These are phyloP conservation scores for Bujurquina vittata DNA, from an alignment of 2,113 vertebrate species.

Conservation along the genomic window DNA sequence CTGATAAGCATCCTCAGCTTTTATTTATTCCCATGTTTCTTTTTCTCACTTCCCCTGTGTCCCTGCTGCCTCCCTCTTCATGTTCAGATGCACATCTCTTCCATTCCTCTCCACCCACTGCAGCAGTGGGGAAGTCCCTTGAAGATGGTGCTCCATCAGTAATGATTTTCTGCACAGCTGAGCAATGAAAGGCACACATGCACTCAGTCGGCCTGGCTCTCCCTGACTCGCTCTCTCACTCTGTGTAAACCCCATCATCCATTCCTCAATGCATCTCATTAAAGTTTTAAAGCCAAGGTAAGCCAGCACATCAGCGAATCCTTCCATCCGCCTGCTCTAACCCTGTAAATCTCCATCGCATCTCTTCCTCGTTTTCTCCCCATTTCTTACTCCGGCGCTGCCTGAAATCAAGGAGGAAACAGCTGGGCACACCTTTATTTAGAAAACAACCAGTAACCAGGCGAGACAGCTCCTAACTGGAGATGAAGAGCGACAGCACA, in stretches of 20 bases:
- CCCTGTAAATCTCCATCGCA: background rate
- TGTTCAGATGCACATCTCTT: slow-evolving; percentile 32
- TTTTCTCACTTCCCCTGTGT: background rate
- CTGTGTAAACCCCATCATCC: slow-evolving; percentile 60
- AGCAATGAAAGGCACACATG: slow-evolving; percentile 64
- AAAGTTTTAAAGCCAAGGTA: slow-evolving; percentile 71
- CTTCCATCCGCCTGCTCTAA: slow-evolving; percentile 22
- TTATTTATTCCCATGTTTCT: background rate
- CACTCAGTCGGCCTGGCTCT: slow-evolving; percentile 43
- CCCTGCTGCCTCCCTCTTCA: background rate
- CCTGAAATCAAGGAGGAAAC: slow-evolving; percentile 35
- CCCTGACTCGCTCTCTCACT: slow-evolving; percentile 18
- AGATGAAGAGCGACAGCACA: background rate
- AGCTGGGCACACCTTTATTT: slow-evolving; percentile 25
- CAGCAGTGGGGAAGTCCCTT: slow-evolving; percentile 71
- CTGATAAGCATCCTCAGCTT: background rate
- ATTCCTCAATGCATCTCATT: slow-evolving; percentile 68
- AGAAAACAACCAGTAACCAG: slow-evolving; percentile 22
- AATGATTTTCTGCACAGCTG: slow-evolving; percentile 78
- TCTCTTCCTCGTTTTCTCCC: background rate
- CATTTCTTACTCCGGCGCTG: slow-evolving; percentile 18
- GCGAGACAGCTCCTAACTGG: background rate
- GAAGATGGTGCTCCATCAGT: slow-evolving; percentile 73
- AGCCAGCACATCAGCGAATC: slow-evolving; percentile 55
- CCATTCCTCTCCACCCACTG: slow-evolving; percentile 17